These are phyloP conservation scores for Hydractinia symbiolongicarpus DNA, from an alignment of 30 jellyfish, hydroid and myxozoan species.

Conservation along the genomic window DNA sequence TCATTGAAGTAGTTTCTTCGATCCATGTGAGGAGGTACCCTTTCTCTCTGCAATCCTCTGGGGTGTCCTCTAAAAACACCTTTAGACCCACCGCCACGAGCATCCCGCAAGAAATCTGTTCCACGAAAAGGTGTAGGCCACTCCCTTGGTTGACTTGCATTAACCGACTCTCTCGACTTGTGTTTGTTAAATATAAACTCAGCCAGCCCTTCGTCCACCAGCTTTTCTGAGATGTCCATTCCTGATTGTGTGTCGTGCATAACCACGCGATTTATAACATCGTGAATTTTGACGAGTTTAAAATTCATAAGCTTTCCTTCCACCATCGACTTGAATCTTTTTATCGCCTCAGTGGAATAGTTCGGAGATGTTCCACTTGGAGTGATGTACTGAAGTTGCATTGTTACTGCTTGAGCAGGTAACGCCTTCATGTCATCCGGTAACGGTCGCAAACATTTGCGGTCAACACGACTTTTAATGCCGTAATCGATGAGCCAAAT, in stretches of 20 bases:
- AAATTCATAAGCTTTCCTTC: slow-evolving; percentile 1
- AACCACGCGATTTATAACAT: neutral
- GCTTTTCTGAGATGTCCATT: slow-evolving; percentile 2
- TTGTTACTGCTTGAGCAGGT: slow-evolving; percentile 55
- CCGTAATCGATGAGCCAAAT: slow-evolving; percentile 28
- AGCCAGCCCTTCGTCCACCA: slow-evolving; percentile 3
- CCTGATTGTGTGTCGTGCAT: neutral
- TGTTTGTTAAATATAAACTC: neutral
- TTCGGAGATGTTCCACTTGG: slow-evolving; percentile 28
- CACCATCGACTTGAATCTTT: slow-evolving; percentile 20
- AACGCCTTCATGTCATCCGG: slow-evolving; percentile 47
- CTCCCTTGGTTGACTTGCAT: no score
- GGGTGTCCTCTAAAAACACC: no score
- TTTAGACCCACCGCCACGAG: no score
- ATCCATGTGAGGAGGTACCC: no score
- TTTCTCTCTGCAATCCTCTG: no score
- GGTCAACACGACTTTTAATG: neutral
- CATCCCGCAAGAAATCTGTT: no score
- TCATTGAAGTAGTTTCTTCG: no score
- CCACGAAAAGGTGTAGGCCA: no score
- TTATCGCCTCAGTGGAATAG: slow-evolving; percentile 16
- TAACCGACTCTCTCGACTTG: no score
- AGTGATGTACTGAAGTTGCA: slow-evolving; percentile 26
- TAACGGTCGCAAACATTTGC: slow-evolving; percentile 27
- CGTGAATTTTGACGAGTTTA: neutral